Conservation (phyloP, 2,113 vertebrate genomes). For the Oxyruncus cristatus region DNA sequence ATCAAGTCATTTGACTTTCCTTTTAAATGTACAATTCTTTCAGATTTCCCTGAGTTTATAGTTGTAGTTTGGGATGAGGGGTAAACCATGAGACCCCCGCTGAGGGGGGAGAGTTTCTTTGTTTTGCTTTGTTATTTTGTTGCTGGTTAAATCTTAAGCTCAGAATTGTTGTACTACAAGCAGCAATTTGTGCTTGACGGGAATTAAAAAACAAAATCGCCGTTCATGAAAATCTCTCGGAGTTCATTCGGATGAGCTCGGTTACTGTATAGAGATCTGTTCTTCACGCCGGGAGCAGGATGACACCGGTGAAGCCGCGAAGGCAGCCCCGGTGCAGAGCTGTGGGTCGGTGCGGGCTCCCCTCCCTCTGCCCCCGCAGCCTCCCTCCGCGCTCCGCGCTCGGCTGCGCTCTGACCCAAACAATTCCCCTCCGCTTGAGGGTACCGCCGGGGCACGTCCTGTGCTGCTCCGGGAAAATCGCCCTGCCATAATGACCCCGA, state of each 20-base stretch:
- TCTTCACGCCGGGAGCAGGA: background rate
- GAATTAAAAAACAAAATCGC: background rate
- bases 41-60: background rate
- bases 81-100: background rate
- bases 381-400: background rate
- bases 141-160: background rate
- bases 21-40: background rate
- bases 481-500: accelerated
- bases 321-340: background rate
- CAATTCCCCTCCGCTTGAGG: accelerated
- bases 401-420: background rate
- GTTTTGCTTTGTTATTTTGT: background rate
- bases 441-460: accelerated
- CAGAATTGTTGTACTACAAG: too few relatives aligned
- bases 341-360: too few relatives aligned
- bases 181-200: background rate
- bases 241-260: background rate
- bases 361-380: background rate
- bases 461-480: background rate
- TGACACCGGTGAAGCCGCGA: accelerated
- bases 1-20: background rate
- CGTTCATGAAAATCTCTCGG: background rate
- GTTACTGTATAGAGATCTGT: background rate
- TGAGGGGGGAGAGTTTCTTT: background rate
- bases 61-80: background rate